Evolutionary conservation across 2,113 vertebrate species (phyloP).

Genomic region (Chlamydotis undulata): DNA sequence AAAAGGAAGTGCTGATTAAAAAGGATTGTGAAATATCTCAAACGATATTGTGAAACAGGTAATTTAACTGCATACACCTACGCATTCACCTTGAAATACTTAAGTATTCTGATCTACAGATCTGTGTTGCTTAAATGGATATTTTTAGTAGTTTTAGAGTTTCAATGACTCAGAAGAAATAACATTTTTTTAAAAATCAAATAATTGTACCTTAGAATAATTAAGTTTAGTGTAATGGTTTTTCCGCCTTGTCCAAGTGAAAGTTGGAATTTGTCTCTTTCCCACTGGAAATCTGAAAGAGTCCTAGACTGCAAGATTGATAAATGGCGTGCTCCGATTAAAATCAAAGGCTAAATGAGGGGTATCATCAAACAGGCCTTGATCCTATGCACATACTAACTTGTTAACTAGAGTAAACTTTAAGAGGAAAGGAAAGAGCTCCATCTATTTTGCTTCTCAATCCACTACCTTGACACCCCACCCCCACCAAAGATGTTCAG

Average conservation of each 20-base stretch:
- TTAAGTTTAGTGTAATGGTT: neutral
- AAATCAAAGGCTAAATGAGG: neutral
- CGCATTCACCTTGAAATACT: conserved; percentile 1
- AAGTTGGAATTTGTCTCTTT: neutral
- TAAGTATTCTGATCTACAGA: neutral
- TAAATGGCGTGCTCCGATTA: neutral
- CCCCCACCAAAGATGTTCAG: rapidly evolving
- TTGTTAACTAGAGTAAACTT: neutral
- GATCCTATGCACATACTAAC: neutral
- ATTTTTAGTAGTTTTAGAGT: neutral
- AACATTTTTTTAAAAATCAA: neutral
- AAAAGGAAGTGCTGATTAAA: neutral
- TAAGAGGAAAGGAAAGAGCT: neutral
- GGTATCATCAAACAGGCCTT: neutral
- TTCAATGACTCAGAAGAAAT: neutral
- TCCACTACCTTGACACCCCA: rapidly evolving
- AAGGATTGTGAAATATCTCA: neutral
- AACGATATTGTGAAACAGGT: neutral
- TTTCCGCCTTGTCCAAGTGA: neutral
- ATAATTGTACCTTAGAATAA: neutral
- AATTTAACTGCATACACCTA: neutral
- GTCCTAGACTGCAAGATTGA: neutral
- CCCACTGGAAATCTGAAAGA: neutral
- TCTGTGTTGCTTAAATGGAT: neutral
- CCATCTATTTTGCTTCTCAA: neutral